phyloP scores from a whole-genome alignment of 2,888 invertebrate genomes.

The Resseliella maxima region DNA sequence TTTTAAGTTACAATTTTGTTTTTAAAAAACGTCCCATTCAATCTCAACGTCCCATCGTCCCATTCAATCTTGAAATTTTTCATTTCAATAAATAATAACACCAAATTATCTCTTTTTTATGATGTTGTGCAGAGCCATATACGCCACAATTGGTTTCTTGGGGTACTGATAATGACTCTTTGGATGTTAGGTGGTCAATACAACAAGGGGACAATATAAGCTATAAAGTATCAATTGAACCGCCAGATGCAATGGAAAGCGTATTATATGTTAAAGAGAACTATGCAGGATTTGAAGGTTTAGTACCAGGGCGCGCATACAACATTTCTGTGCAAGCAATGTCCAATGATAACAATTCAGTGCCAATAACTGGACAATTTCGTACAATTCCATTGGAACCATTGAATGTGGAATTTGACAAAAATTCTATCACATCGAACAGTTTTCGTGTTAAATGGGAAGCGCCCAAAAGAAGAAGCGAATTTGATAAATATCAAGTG shows the following conservation, averaged over 20 bases:
- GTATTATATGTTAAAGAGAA: constrained; percentile 92
- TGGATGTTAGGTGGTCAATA: no score
- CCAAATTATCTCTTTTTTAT: no score
- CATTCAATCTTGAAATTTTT: no score
- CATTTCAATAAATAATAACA: no score
- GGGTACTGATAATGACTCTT: no score
- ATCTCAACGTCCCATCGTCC: no score
- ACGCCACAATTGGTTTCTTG: no score
- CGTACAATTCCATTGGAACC: constrained; percentile 90
- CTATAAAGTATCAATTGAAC: constrained; percentile 92
- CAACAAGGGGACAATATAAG: no score
- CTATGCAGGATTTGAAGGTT: constrained; percentile 93
- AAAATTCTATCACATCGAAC: constrained; percentile 76
- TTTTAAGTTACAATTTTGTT: no score
- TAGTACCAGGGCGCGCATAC: constrained; percentile 89
- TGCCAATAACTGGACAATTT: constrained; percentile 93
- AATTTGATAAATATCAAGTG: constrained; percentile 94
- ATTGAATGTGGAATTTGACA: constrained; percentile 84
- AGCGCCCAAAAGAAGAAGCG: constrained; percentile 82
- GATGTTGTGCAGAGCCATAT: no score
- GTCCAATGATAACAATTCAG: constrained; percentile 90
- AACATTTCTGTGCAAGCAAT: constrained; percentile 95
- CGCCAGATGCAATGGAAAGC: constrained; percentile 89
- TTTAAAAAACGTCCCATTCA: no score
- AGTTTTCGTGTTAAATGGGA: constrained; percentile 88